Conservation (phyloP, 2,888 invertebrate genomes). For the Cerceris rybyensis region DNA sequence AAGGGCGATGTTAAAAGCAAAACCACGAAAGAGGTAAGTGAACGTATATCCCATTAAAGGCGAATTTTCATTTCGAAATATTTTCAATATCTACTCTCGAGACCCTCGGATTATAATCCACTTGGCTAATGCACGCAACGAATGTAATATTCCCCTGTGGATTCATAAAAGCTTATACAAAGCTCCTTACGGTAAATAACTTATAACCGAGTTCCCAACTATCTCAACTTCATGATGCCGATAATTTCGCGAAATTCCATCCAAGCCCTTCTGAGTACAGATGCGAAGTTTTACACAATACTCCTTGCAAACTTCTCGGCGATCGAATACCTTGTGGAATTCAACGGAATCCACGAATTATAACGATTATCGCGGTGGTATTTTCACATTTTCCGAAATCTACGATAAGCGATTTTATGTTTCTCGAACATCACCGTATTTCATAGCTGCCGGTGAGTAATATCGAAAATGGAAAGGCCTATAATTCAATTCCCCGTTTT, state of each 20-base stretch:
- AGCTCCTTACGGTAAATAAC: conserved; percentile 61
- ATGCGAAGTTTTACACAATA: conserved; percentile 44
- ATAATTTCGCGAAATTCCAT: conserved; percentile 53
- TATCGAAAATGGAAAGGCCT: conserved; percentile 39
- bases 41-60: no score
- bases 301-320: conserved; percentile 25
- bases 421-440: neutral
- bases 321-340: neutral
- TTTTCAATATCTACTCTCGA: neutral
- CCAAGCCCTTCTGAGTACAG: conserved; percentile 25
- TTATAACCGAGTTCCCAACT: conserved; percentile 43
- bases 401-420: no score
- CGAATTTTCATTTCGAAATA: neutral
- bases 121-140: conserved; percentile 32
- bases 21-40: no score
- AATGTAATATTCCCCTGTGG: conserved; percentile 38
- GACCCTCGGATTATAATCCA: neutral
- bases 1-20: no score
- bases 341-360: conserved; percentile 6
- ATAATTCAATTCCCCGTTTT: conserved; percentile 50
- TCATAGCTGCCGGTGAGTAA: conserved; percentile 32
- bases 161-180: conserved; percentile 54
- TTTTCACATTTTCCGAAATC: no score
- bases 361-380: neutral
- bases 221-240: conserved; percentile 48